Conservation (phyloP, 1,140 invertebrate species). For the Brachionus paranguensis region DNA sequence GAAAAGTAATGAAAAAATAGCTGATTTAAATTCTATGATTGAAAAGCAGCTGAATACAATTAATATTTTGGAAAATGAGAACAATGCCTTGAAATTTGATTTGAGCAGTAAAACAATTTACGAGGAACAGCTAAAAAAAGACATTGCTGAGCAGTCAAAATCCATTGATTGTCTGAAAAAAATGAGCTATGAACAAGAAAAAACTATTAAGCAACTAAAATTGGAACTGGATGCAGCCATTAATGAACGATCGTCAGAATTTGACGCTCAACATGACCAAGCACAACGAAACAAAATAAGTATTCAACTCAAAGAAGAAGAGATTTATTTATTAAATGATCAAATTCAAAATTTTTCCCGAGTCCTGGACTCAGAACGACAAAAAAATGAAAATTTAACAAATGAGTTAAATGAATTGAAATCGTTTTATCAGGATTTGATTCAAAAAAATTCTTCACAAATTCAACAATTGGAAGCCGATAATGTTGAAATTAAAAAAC, state of each 20-base stretch:
- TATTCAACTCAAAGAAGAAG: slow-evolving; percentile 16
- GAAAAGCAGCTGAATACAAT: background rate
- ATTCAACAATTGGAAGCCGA: slow-evolving; percentile 61
- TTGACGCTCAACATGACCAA: background rate
- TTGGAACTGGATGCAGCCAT: background rate
- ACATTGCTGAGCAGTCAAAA: background rate
- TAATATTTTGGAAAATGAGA: background rate
- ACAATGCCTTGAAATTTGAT: slow-evolving; percentile 22
- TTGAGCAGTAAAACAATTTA: background rate
- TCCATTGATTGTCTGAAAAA: background rate
- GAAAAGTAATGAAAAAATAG: background rate
- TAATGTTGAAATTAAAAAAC: slow-evolving; percentile 50
- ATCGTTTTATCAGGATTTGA: slow-evolving; percentile 40
- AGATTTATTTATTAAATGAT: slow-evolving; percentile 1
- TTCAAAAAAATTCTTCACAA: slow-evolving; percentile 67
- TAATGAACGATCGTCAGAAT: background rate
- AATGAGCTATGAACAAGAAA: background rate
- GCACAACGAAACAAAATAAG: background rate
- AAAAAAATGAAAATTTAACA: background rate
- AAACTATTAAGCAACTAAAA: background rate
- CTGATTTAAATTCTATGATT: background rate
- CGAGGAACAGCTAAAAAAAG: slow-evolving; percentile 11
- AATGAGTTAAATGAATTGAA: slow-evolving; percentile 38
- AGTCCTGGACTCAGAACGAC: background rate
- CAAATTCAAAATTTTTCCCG: background rate